phyloP scores from a whole-genome alignment of 2,888 invertebrate species.

The Argyra leucocephala region DNA sequence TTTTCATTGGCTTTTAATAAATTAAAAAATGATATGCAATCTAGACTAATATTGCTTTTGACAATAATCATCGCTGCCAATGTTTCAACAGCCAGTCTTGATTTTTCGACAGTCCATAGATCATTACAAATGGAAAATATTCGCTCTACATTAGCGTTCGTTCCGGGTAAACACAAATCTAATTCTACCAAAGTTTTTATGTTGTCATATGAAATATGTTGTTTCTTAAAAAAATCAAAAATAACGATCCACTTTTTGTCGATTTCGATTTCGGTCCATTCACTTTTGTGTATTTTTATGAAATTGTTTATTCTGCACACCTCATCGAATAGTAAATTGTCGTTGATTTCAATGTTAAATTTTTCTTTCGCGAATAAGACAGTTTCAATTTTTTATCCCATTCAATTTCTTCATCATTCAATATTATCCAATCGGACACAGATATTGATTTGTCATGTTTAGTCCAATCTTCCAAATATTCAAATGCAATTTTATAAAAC shows the following conservation, averaged over 20 bases:
- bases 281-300: slow-evolving; percentile 9
- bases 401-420: too few relatives aligned
- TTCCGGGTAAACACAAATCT: neutral
- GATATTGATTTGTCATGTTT: too few relatives aligned
- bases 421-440: too few relatives aligned
- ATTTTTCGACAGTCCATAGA: neutral
- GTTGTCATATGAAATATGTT: slow-evolving; percentile 7
- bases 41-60: slow-evolving; percentile 2
- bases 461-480: neutral
- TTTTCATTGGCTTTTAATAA: too few relatives aligned
- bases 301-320: slow-evolving; percentile 13
- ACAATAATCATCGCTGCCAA: neutral
- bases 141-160: neutral
- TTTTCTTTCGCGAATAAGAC: neutral
- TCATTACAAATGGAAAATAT: neutral
- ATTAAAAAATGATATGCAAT: too few relatives aligned
- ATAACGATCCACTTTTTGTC: slow-evolving; percentile 10
- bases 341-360: neutral
- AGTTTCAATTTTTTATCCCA: too few relatives aligned
- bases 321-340: slow-evolving; percentile 16
- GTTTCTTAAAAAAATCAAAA: slow-evolving; percentile 9
- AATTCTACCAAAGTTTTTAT: neutral
- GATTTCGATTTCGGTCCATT: slow-evolving; percentile 11
- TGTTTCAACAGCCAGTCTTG: neutral
- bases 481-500: neutral